A percentile compares a stretch with the other conserved stretches of the same genome.
These are phyloP conservation scores for Eilema griseolum DNA, from an alignment of 2,888 invertebrate species.

Conservation along the genomic window DNA sequence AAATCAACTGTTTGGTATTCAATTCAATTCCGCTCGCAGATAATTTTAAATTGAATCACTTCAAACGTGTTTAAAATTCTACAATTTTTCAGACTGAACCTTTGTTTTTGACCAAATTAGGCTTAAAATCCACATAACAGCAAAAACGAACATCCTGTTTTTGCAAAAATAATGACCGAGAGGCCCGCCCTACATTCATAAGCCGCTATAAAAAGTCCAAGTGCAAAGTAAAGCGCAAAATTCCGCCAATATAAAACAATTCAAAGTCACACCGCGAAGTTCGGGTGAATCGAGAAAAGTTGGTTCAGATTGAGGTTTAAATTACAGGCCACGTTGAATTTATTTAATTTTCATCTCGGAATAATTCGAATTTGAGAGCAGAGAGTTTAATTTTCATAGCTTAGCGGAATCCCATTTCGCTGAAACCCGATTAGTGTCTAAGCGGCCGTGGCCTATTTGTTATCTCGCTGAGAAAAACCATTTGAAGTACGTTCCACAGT, in stretches of 20 bases:
- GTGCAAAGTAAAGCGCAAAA: conserved; percentile 29
- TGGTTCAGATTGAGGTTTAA: conserved; percentile 64
- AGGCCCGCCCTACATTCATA: conserved; percentile 23
- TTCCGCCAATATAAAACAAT: conserved; percentile 39
- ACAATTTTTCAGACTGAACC: conserved; percentile 19
- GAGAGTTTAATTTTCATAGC: conserved; percentile 76
- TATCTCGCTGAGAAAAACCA: conserved; percentile 68
- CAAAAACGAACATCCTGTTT: conserved; percentile 28
- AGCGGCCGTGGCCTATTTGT: conserved; percentile 75
- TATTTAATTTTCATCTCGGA: conserved; percentile 73
- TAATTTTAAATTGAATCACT: conserved; percentile 56
- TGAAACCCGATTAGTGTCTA: conserved; percentile 74
- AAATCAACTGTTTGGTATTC: conserved; percentile 70
- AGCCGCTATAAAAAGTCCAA: conserved; percentile 25
- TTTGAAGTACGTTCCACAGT: conserved; percentile 50
- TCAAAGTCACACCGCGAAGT: conserved; percentile 55
- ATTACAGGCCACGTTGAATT: conserved; percentile 68
- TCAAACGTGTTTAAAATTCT: conserved; percentile 37
- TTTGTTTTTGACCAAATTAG: conserved; percentile 22
- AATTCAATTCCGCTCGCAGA: conserved; percentile 65
- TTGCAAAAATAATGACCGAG: conserved; percentile 23
- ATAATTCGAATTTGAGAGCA: conserved; percentile 72
- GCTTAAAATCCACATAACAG: conserved; percentile 12
- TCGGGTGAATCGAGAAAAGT: conserved; percentile 61
- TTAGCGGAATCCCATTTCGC: conserved; percentile 73